Percentiles rank a stretch among this genome's conserved stretches.
Conservation (phyloP, 1,140 invertebrate species). For the Leptopilina boulardi region DNA sequence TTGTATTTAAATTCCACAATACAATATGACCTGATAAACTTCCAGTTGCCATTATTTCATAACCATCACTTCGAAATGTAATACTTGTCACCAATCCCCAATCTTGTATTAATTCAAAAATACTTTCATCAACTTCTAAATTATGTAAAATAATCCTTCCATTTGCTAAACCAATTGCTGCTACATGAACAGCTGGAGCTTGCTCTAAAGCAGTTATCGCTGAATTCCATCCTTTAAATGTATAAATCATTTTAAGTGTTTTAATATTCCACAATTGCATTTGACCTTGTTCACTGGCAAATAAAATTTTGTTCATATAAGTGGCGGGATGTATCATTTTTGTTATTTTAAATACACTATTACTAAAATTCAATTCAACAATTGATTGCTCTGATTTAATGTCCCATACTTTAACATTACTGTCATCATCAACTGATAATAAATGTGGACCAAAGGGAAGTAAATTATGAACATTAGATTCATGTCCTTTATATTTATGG, state of each 20-base stretch:
- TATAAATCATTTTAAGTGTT: constrained; percentile 86
- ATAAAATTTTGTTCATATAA: constrained; percentile 96
- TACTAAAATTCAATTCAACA: constrained; percentile 81
- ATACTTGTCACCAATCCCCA: constrained; percentile 92
- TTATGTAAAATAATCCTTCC: constrained; percentile 93
- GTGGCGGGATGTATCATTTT: constrained; percentile 91
- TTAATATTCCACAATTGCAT: constrained; percentile 95
- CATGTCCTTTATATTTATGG: constrained; percentile 88
- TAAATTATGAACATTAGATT: constrained; percentile 84
- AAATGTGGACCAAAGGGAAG: constrained; percentile 92
- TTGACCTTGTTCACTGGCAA: constrained; percentile 92
- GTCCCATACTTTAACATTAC: constrained; percentile 90
- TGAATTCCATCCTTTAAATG: constrained; percentile 87
- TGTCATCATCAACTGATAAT: constrained; percentile 89
- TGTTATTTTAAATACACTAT: constrained; percentile 85
- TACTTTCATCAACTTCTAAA: constrained; percentile 88
- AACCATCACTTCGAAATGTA: constrained; percentile 91
- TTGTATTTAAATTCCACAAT: constrained; percentile 95
- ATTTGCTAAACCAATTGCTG: constrained; percentile 89
- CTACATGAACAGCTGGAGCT: constrained; percentile 93
- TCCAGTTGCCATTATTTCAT: constrained; percentile 90
- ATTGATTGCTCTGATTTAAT: constrained; percentile 84
- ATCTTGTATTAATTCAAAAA: constrained; percentile 93
- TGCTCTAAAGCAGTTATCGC: constrained; percentile 85
- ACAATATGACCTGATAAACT: constrained; percentile 89